Base-by-base conservation (phyloP, 2,113 vertebrate species). In the Athene cunicularia region DNA sequence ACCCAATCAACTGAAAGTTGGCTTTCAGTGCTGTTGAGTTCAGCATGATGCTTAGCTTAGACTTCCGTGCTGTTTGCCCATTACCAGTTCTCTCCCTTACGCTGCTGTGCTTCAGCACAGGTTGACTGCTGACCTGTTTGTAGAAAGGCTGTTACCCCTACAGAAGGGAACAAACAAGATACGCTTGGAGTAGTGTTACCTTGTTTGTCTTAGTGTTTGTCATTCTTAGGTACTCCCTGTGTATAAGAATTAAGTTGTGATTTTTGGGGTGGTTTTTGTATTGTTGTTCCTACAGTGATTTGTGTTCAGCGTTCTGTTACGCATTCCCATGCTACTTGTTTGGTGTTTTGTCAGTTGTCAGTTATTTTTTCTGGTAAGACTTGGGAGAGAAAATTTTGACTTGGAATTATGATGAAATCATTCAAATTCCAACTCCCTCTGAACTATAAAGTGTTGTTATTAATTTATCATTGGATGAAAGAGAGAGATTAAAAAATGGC, bases 131-230 rank as follows among this genome's bases (percentile, higher is more conserved):
- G 23, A 33, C 73, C 52, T 32, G 10, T 8, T 37, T 7, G 30
- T 8, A 19, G 70, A 28, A 37, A 21, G 30, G 55, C 39, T 63
- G 20, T 55, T n/a, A 2, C 6, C 47, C 14, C 2, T 8, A 4
- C 26, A 28, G 76, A 24, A 35, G 13, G 62, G 68, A 39, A 0
- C 39, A 24, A 8, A 39, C 3, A 5, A 30, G 19, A 5, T 4
- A 11, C 1, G 10, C 26, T 28, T 27, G 26, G 27, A 11, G 0
- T 2, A 1, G 16, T 8, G 0, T 53, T 14, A 0, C 62, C 14
- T 3, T 5, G 26, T 15, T 47, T n/a, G 53, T 67, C 26, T 26
- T 7, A 20, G 37, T 8, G 56, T 68, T 64, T 50, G 55, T 27
- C 43, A 0, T 50, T 39, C 41, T 5, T 7, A 5, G 14, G 11